Conservation (phyloP, 1,140 invertebrate species). For the Bombus fervidus region DNA sequence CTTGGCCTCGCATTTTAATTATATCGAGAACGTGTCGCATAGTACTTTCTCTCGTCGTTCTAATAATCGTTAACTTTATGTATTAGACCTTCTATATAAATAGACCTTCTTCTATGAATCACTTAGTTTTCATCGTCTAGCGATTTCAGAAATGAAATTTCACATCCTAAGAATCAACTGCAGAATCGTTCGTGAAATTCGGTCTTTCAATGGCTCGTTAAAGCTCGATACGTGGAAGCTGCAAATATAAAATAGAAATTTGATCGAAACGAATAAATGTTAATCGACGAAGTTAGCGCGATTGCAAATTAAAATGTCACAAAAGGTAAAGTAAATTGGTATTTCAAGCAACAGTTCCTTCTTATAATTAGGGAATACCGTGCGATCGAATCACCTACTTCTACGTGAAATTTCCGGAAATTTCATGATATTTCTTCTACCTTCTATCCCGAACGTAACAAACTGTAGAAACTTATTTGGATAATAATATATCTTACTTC, state of each 20-base stretch:
- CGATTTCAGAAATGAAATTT: not conserved
- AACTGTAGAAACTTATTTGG: not conserved
- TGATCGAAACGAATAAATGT: not conserved
- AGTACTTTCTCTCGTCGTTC: slow-evolving; percentile 47
- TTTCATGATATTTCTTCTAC: not conserved
- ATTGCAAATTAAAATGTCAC: not conserved
- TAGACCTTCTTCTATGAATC: not conserved
- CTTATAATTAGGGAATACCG: too few relatives aligned
- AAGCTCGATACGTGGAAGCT: not conserved
- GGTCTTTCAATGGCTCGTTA: not conserved
- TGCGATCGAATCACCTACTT: too few relatives aligned
- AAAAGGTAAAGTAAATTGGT: not conserved
- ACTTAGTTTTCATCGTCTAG: not conserved
- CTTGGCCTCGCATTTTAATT: slow-evolving; percentile 49
- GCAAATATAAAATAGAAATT: not conserved
- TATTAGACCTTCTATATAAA: not conserved
- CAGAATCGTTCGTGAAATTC: not conserved
- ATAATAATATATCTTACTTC: not conserved
- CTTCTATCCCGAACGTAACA: not conserved
- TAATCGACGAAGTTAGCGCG: not conserved
- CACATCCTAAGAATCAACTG: too few relatives aligned
- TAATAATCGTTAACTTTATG: not conserved
- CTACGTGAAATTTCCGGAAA: too few relatives aligned
- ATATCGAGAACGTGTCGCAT: slow-evolving; percentile 52
- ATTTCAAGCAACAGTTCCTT: too few relatives aligned